phyloP scores from a whole-genome alignment of 2,113 vertebrate genomes.

The Myrmecobius fasciatus region DNA sequence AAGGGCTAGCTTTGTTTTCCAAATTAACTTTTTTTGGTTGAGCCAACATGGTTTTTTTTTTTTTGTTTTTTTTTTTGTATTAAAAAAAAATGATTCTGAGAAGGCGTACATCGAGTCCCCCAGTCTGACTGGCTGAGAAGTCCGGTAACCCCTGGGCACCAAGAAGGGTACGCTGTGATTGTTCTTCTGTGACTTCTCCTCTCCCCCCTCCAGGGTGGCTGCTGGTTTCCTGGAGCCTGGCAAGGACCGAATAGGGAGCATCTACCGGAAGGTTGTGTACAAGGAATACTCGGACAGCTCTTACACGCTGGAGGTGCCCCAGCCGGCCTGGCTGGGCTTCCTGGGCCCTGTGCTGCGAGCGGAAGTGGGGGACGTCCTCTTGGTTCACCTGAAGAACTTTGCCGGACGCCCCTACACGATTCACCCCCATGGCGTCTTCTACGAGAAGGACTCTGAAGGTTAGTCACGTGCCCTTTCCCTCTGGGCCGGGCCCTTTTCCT shows the following conservation, averaged over 20 bases:
- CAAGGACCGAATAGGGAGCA: constrained; percentile 83
- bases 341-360: constrained; percentile 90
- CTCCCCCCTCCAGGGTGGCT: constrained; percentile 74
- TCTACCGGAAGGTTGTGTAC: constrained; percentile 92
- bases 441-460: constrained; percentile 87
- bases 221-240: constrained; percentile 81
- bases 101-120: background rate
- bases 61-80: background rate
- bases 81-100: background rate
- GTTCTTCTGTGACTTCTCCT: background rate
- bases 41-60: background rate
- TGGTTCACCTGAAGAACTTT: constrained; percentile 90
- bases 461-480: constrained; percentile 47
- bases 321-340: constrained; percentile 90
- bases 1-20: background rate
- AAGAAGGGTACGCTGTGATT: background rate
- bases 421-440: constrained; percentile 87
- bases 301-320: constrained; percentile 85
- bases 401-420: constrained; percentile 87
- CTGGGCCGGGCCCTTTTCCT: background rate
- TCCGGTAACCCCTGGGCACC: constrained; percentile 11
- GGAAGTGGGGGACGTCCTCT: constrained; percentile 90
- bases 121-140: background rate
- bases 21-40: background rate
- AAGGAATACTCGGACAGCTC: constrained; percentile 89